Conservation (phyloP, 2,113 vertebrate species). For the Laticauda colubrina region DNA sequence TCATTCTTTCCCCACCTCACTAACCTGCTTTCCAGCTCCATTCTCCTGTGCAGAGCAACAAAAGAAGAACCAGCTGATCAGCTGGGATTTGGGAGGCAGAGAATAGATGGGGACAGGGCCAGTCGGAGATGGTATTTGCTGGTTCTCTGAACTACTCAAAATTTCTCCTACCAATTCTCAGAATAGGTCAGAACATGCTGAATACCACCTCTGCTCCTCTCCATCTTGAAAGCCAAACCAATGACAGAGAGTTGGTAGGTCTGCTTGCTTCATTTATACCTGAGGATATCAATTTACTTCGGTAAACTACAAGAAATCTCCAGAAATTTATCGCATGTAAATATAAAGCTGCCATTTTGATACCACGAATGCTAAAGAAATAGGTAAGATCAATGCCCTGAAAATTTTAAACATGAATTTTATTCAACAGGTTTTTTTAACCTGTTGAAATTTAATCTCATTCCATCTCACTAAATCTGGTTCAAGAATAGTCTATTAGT, state of each 20-base stretch:
- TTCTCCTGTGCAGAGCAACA: too few species aligned
- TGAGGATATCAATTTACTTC: not conserved
- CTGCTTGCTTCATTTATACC: not conserved
- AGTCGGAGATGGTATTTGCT: too few species aligned
- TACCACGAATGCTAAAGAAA: not conserved
- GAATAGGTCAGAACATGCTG: too few species aligned
- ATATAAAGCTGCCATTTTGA: not conserved
- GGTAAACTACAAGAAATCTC: not conserved
- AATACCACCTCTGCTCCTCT: too few species aligned
- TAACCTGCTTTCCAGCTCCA: too few species aligned
- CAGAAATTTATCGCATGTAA: not conserved
- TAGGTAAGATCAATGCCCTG: not conserved
- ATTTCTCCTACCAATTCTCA: too few species aligned
- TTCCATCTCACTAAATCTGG: not conserved
- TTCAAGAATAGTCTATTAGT: not conserved
- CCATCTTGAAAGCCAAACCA: not conserved
- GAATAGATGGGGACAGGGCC: too few species aligned
- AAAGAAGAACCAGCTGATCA: too few species aligned
- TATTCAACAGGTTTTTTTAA: not conserved
- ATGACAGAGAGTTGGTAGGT: not conserved
- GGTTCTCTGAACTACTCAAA: too few species aligned
- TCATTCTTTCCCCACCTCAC: too few species aligned
- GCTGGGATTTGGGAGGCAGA: too few species aligned
- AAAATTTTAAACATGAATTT: not conserved
- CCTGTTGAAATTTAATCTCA: not conserved